Percentiles rank a stretch among this genome's conserved stretches.
phyloP scores from a whole-genome alignment of 2,888 invertebrate species.

The Anoncus sp. region DNA sequence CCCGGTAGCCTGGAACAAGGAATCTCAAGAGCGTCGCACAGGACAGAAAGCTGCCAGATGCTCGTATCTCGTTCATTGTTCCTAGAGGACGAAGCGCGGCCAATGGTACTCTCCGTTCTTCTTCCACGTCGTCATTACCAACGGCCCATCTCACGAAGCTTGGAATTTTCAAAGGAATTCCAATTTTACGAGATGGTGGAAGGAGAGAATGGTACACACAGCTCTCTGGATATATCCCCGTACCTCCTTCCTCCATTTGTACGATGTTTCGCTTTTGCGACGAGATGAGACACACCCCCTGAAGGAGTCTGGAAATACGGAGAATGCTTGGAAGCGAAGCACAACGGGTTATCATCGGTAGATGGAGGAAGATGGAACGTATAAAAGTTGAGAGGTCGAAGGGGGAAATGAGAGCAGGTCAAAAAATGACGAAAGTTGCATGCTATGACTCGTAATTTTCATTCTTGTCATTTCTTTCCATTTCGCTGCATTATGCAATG shows the following conservation, averaged over 20 bases:
- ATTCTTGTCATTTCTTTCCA: too few species aligned
- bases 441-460: too few species aligned
- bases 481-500: too few species aligned
- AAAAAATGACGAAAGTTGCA: too few species aligned
- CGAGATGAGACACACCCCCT: slow-evolving; percentile 1
- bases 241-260: slow-evolving; percentile 16
- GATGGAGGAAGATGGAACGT: neutral
- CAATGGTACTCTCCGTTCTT: slow-evolving; percentile 42
- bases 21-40: slow-evolving; percentile 28
- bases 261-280: slow-evolving; percentile 56
- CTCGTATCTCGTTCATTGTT: slow-evolving; percentile 40
- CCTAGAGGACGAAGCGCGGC: slow-evolving; percentile 11
- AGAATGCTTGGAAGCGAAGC: slow-evolving; percentile 7
- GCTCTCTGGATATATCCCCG: slow-evolving; percentile 7
- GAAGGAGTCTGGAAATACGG: neutral
- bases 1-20: neutral
- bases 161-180: slow-evolving; percentile 72
- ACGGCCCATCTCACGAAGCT: slow-evolving; percentile 32
- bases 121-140: slow-evolving; percentile 60
- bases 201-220: slow-evolving; percentile 14
- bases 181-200: slow-evolving; percentile 68
- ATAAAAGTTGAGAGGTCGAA: neutral
- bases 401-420: neutral
- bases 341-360: neutral
- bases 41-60: slow-evolving; percentile 5